phyloP scores from a whole-genome alignment of 2,797 vertebrate genomes.

The Setipinna tenuifilis region DNA sequence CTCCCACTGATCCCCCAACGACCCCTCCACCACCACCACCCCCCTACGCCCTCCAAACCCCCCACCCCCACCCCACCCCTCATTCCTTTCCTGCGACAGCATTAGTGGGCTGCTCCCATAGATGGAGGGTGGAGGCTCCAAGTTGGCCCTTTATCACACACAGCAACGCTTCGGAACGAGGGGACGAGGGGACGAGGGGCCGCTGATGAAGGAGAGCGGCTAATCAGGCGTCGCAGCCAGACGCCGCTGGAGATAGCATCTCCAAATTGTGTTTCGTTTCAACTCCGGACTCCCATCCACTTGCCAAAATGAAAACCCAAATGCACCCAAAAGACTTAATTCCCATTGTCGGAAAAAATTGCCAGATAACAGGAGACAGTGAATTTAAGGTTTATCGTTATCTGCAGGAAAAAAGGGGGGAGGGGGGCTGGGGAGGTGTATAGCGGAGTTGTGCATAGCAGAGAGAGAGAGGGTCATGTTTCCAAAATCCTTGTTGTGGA shows the following conservation, averaged over 20 bases:
- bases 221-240: neutral
- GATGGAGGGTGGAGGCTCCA: slow-evolving; percentile 36
- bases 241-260: neutral
- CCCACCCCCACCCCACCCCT: neutral
- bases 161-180: neutral
- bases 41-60: too few relatives aligned
- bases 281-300: slow-evolving; percentile 12
- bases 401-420: neutral
- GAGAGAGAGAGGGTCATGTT: neutral
- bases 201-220: slow-evolving; percentile 40
- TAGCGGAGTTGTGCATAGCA: neutral
- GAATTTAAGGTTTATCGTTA: neutral
- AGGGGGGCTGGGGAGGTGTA: neutral
- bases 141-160: slow-evolving; percentile 40
- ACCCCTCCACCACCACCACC: neutral
- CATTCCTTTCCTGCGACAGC: slow-evolving; percentile 39
- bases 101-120: slow-evolving; percentile 48
- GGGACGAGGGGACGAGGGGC: slow-evolving; percentile 28
- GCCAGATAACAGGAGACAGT: slow-evolving; percentile 5
- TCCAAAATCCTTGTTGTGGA: slow-evolving; percentile 6
- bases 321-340: slow-evolving; percentile 19
- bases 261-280: slow-evolving; percentile 14
- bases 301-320: neutral
- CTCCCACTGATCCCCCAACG: neutral
- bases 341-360: neutral